phyloP scores from a whole-genome alignment of 2,113 vertebrate species.

The Perca schrenkii region DNA sequence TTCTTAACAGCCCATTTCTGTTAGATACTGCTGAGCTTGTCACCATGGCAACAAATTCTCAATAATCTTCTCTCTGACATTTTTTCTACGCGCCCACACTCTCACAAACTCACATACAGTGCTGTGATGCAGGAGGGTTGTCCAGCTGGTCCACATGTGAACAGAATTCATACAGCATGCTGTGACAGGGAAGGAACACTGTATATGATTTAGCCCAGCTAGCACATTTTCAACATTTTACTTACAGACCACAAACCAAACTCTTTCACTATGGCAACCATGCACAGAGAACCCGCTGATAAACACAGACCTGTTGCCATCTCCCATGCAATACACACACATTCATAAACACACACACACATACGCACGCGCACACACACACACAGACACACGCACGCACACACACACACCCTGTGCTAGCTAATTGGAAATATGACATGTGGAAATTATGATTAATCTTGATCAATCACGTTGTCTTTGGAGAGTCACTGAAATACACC shows the following conservation, averaged over 20 bases:
- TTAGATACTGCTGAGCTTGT: constrained; percentile 84
- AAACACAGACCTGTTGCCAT: constrained; percentile 67
- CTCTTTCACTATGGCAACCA: constrained; percentile 67
- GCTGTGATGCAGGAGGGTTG: too few species aligned
- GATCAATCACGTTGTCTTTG: neutral
- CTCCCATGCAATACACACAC: constrained; percentile 43
- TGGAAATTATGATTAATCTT: constrained; percentile 19
- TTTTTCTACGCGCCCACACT: too few species aligned
- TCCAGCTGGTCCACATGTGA: too few species aligned
- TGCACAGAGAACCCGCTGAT: constrained; percentile 36
- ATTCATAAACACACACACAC: neutral
- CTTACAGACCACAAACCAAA: constrained; percentile 38
- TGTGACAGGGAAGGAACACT: too few species aligned
- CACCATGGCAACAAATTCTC: constrained; percentile 85
- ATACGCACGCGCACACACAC: neutral
- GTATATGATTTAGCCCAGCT: too few species aligned
- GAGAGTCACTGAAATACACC: neutral
- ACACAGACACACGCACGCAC: neutral
- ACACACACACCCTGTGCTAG: constrained; percentile 3
- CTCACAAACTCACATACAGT: too few species aligned
- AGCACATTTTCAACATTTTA: neutral
- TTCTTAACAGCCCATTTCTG: constrained; percentile 82
- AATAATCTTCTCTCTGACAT: too few species aligned
- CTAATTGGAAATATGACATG: constrained; percentile 10
- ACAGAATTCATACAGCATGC: too few species aligned